phyloP scores from a whole-genome alignment of 2,113 vertebrate species.

The Aepyceros melampus region DNA sequence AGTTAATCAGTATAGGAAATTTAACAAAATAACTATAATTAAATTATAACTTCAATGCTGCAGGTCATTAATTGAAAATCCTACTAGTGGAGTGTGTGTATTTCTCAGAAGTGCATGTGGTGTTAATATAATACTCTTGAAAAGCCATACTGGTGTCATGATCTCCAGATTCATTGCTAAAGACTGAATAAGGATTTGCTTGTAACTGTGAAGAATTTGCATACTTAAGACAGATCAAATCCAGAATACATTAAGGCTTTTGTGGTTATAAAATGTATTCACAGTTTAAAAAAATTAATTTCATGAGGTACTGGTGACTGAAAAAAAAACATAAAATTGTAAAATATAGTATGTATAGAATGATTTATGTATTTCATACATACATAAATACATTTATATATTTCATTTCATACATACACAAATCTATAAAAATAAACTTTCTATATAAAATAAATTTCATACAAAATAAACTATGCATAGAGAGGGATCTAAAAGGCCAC shows the following conservation, averaged over 20 bases:
- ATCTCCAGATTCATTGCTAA: not conserved
- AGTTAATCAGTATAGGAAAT: constrained; percentile 36
- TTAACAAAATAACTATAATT: constrained; percentile 58
- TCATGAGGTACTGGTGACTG: not conserved
- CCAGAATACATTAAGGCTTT: not conserved
- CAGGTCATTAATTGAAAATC: constrained; percentile 11
- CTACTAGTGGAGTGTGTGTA: not conserved
- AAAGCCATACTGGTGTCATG: not conserved
- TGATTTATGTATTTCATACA: not conserved
- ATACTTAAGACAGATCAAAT: not conserved
- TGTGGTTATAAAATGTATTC: not conserved
- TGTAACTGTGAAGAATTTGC: not conserved
- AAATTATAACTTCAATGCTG: constrained; percentile 52
- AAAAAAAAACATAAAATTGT: not conserved
- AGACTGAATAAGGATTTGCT: not conserved
- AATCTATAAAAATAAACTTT: not conserved
- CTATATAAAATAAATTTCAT: not conserved
- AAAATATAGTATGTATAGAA: not conserved
- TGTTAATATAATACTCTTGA: not conserved
- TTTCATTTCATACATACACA: not conserved
- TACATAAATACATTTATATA: not conserved
- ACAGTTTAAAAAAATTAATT: not conserved
- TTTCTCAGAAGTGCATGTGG: not conserved
- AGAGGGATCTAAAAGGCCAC: not conserved
- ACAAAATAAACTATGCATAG: not conserved